Base-by-base conservation (phyloP, 2,888 invertebrate species). In the Epistrophe eligans region DNA sequence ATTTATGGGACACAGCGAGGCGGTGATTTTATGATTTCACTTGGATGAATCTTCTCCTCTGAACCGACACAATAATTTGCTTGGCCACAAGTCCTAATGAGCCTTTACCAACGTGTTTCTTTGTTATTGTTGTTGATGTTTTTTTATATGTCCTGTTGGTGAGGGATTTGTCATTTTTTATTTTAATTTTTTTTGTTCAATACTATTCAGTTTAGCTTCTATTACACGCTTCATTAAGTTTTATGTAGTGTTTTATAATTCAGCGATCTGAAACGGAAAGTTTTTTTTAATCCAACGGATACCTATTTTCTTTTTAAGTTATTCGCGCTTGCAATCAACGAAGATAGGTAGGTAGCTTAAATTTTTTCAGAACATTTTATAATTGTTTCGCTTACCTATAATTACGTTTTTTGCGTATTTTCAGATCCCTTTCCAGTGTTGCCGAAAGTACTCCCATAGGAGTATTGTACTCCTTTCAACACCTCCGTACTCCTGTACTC, bases 1-100 rank as follows among this genome's bases (percentile, higher is more conserved):
- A 87, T 87, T 87, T 83, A 87, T 87, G 83, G 76, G 83, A 79
- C 79, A 87, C 76, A 76, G 79, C 76, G 66, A 83, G 87, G 79
- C 83, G 87, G 87, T 71, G 87, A 79, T 79, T 87, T 83, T 87
- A 52, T 83, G 87, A 87, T 76, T 79, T 83, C 74, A 72, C 77
- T 85, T 73, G 85, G 71, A 72, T 60, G 58, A 77, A 55, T 60
- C 43, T 28, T 40, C 77, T 48, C 38, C 80, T 35, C 9, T 43
- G 57, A 55, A 43, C 60, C 70, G 62, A 74, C 77, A 77, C 57
- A 28, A 77, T 67, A 84, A 77, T 77, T 84, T 72, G 77, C 77
- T 77, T 77, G 73, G 77, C 82, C 82, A 28, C 72, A 73, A 82
- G 76, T 87, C 87, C 87, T 87, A 87, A 87, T 83, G 83, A 87